A percentile compares a stretch with the other conserved stretches of the same genome.
These are phyloP conservation scores for Hypselothyrea guttata DNA, from an alignment of 2,888 invertebrate species.

Conservation along the genomic window DNA sequence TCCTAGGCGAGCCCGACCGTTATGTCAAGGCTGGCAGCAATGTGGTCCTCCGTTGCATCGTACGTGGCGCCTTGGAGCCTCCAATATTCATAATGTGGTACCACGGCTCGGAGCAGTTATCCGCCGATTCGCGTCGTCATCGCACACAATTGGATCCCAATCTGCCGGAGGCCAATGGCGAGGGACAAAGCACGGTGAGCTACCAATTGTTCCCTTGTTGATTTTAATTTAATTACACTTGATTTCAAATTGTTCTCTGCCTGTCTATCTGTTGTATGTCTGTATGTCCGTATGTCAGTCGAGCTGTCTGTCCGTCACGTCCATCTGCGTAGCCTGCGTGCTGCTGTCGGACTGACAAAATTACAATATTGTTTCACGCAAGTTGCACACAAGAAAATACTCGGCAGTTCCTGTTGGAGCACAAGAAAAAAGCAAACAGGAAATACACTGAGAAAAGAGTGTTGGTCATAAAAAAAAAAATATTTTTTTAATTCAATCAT, in stretches of 20 bases:
- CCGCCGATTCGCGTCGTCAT: conserved; percentile 81
- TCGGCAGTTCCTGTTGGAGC: conserved; percentile 11
- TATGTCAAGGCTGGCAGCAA: conserved; percentile 95
- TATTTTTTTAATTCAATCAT: no score
- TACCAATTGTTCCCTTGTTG: conserved; percentile 66
- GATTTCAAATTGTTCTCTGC: conserved; percentile 55
- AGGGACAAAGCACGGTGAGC: conserved; percentile 81
- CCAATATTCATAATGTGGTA: conserved; percentile 98
- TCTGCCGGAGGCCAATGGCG: conserved; percentile 79
- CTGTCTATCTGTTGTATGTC: neutral
- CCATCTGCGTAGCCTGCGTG: neutral
- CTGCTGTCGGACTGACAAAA: conserved; percentile 19
- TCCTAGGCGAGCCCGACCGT: conserved; percentile 93
- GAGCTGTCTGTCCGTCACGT: neutral
- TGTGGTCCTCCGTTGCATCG: conserved; percentile 93
- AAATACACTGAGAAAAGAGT: no score
- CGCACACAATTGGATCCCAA: conserved; percentile 81
- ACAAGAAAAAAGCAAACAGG: conserved; percentile 1
- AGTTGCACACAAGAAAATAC: conserved; percentile 39
- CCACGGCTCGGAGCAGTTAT: conserved; percentile 84
- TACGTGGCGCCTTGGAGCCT: conserved; percentile 94
- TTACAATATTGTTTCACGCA: conserved; percentile 61
- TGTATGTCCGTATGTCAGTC: neutral
- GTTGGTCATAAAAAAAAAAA: no score
- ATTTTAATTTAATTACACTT: conserved; percentile 75